Base-by-base conservation (phyloP, 1,140 invertebrate species). In the Drosophila kanapiae region DNA sequence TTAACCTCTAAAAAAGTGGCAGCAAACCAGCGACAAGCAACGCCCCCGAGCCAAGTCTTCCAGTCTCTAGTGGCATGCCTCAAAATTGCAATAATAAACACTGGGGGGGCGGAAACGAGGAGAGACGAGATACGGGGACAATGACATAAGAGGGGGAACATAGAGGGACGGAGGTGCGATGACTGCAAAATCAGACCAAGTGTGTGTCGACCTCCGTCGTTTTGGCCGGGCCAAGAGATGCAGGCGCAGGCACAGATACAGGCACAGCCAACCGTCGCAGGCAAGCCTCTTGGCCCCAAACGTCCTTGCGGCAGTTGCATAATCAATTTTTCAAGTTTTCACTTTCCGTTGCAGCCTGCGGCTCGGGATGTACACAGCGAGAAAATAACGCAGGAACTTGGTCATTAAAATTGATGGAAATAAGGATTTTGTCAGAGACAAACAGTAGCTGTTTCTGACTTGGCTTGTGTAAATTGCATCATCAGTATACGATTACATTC, bases 271-370 rank as follows among this genome's bases (percentile, higher is more conserved):
- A 59, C 35, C 31, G 63, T 47, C 68, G 42, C 35, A 38, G 64
- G 53, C 61, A 75, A 63, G 82, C 82, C 82, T 86, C 75, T 87
- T 71, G 76, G 83, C 84, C 68, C 67, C 86, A 91, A 72, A 90
- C 86, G 86, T 91, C 86, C 86, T 90, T 90, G 85, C 82, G 69
- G 86, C 79, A 82, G 67, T 91, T 91, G 79, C 86, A 91, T 90
- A 91, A 90, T 78, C 75, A 67, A 70, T 83, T 88, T 84, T 90
- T 80, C 84, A 90, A 83, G 84, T 87, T 87, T 87, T 88, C 83
- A 88, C 84, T 87, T 87, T 85, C 84, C 47, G 75, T 48, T 67
- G 62, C 67, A 33, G 67, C 67, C 43, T 51, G 82, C 48, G 58
- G 65, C 53, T 48, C 59, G 47, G 51, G 35, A 69, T 27, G 5